Conservation (phyloP, 2,888 invertebrate species). For the Caradrina kadenii region DNA sequence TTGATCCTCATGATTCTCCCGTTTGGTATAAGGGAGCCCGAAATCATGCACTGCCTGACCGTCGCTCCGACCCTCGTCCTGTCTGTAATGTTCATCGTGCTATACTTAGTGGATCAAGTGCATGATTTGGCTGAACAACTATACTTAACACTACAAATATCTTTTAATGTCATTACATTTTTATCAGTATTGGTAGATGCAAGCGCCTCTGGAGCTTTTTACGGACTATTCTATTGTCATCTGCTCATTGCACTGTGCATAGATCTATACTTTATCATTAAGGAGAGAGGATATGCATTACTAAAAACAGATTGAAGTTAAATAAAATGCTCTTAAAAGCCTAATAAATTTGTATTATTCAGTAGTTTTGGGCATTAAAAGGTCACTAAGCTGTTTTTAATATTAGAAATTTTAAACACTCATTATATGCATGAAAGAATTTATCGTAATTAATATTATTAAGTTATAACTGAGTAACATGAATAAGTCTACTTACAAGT, state of each 20-base stretch:
- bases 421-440: no score
- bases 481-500: constrained; percentile 58
- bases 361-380: constrained; percentile 56
- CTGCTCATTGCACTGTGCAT: constrained; percentile 79
- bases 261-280: constrained; percentile 79
- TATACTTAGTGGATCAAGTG: constrained; percentile 87
- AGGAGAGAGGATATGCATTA: constrained; percentile 77
- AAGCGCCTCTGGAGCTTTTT: constrained; percentile 70
- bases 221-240: constrained; percentile 81
- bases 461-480: constrained; percentile 19
- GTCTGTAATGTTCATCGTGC: constrained; percentile 82
- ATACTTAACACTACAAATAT: constrained; percentile 77
- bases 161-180: constrained; percentile 71
- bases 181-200: constrained; percentile 49
- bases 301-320: constrained; percentile 58
- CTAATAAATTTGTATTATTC: constrained; percentile 75
- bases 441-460: background rate
- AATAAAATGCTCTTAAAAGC: constrained; percentile 72
- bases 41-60: constrained; percentile 80
- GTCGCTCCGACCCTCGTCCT: constrained; percentile 82
- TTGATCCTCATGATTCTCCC: constrained; percentile 85
- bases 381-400: constrained; percentile 3
- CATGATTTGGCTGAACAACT: constrained; percentile 84
- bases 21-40: constrained; percentile 76
- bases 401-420: background rate